Percentiles rank a stretch among this genome's conserved stretches.
Conservation (phyloP, 2,113 vertebrate genomes). For the Prionailurus bengalensis region DNA sequence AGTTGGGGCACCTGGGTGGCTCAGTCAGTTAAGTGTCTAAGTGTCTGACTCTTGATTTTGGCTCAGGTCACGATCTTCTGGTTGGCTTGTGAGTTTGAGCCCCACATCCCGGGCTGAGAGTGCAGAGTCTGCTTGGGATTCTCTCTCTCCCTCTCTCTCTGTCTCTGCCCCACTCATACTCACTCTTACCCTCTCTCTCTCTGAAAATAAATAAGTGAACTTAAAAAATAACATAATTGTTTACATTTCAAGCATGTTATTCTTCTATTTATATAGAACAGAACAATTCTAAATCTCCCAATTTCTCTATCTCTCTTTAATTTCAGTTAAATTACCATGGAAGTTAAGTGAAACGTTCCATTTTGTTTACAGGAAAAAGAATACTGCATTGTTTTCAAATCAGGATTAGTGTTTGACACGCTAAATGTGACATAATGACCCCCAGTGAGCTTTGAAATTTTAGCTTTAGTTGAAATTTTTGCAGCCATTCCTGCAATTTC, state of each 20-base stretch:
- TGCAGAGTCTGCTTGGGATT: no score
- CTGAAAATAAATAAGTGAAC: no score
- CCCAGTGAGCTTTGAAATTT: constrained; percentile 56
- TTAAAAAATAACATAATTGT: background rate
- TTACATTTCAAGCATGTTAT: background rate
- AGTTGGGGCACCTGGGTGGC: no score
- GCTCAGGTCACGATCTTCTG: no score
- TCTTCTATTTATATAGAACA: background rate
- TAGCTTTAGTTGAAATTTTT: constrained; percentile 41
- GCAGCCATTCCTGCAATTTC: constrained; percentile 38
- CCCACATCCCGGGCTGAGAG: no score
- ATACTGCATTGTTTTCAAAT: constrained; percentile 55
- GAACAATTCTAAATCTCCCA: background rate
- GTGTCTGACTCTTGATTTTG: no score
- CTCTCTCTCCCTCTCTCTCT: no score
- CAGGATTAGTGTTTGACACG: constrained; percentile 36
- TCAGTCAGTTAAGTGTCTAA: no score
- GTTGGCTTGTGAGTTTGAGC: no score
- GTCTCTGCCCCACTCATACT: no score
- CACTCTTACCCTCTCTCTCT: no score
- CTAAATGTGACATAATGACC: constrained; percentile 55
- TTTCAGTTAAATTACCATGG: constrained; percentile 33
- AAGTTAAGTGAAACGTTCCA: constrained; percentile 54
- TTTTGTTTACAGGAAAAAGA: constrained; percentile 67
- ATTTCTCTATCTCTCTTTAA: background rate